Evolutionary conservation across 2,113 vertebrate species (phyloP), one percentile per base, ranked within the genome.

Genomic region (Setophaga petechia): DNA sequence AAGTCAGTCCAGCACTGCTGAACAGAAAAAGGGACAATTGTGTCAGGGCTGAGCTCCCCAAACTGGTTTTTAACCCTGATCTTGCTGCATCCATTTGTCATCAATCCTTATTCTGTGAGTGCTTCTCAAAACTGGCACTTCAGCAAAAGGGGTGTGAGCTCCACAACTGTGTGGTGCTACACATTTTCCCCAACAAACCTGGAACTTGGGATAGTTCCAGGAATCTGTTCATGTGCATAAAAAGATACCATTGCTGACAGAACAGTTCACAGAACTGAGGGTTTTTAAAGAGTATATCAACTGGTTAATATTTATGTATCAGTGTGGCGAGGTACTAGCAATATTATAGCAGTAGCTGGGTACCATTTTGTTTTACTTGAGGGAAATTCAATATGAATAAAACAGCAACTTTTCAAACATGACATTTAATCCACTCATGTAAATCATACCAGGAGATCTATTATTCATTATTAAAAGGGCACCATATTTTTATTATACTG

Each of bases 401-500:
- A 99, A 97, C 95, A 98, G 98, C 97, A 98, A 98, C 98, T 99
- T 98, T 98, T 99, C 98, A 99, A 98, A 99, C 95, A 97, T 98
- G 98, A 98, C 98, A 99, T 99, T 99, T 99, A 99, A 99, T 99
- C 97, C 98, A 97, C 98, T 96, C 98, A 98, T 98, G 98, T 99
- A 99, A 99, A 99, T 99, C 98, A 98, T 98, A 98, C 92, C 78
- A 63, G 93, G 91, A 97, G 93, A 98, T 98, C 97, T 98, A 99
- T 98, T 98, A 99, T 99, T 99, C 98, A 99, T 99, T 99, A 98
- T 99, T 98, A 98, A 98, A 98, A 98, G 97, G 97, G 97, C 98
- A 97, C 97, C 97, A 97, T 98, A 98, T 98, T 99, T 98, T 99
- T 99, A 99, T 98, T 98, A 98, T 97, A 97, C 96, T 97, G 97